Percentiles rank a stretch among this genome's conserved stretches.
Evolutionary conservation across 2,888 invertebrate genomes (phyloP).

Genomic region (Gortyna flavago): DNA sequence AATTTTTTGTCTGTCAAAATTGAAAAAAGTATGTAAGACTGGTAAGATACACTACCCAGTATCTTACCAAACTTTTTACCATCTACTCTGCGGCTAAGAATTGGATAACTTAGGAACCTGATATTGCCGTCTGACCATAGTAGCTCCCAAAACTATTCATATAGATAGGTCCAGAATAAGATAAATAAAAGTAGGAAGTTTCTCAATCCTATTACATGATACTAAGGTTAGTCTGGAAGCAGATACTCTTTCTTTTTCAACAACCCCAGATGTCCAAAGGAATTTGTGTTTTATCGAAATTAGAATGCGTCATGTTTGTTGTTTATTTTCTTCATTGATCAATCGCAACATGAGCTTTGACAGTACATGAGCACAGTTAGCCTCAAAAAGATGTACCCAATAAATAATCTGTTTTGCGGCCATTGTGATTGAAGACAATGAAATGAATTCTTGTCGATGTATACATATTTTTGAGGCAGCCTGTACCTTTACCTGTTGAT

Average conservation of each 20-base stretch:
- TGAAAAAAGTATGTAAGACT: too few relatives aligned
- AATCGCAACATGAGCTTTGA: not conserved
- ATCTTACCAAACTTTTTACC: not conserved
- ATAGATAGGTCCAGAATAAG: constrained; percentile 35
- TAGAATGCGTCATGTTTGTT: not conserved
- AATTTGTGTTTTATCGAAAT: not conserved
- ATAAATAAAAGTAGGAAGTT: constrained; percentile 41
- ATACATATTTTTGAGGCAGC: not conserved
- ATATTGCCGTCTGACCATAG: constrained; percentile 36
- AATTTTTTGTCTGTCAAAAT: not conserved
- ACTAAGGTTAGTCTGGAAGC: constrained; percentile 15
- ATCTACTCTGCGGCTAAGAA: constrained; percentile 14
- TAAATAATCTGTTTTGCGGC: too few relatives aligned
- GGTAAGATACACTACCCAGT: not conserved
- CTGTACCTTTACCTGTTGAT: not conserved
- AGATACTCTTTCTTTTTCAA: not conserved
- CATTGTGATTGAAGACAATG: too few relatives aligned
- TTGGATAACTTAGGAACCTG: constrained; percentile 28
- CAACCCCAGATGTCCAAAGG: not conserved
- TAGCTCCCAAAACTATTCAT: constrained; percentile 55
- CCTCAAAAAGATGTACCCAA: not conserved
- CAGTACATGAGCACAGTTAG: not conserved
- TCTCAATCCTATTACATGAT: constrained; percentile 31
- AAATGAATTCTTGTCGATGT: not conserved
- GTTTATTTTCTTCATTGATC: not conserved